phyloP scores from a whole-genome alignment of 2,113 vertebrate genomes.

The Tragelaphus imberbis region DNA sequence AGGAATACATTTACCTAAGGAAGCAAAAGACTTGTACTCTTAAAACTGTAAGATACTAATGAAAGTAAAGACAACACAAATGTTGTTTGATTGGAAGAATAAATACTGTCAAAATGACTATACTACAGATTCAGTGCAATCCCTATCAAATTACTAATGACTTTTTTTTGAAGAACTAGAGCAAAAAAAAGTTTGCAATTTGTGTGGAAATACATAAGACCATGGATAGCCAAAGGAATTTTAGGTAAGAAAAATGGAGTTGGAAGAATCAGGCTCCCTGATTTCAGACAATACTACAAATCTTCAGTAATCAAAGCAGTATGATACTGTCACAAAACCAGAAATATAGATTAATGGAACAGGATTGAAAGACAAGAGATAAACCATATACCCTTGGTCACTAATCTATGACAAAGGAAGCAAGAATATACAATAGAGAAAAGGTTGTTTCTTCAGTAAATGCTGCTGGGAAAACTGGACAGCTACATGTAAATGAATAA shows the following conservation, averaged over 20 bases:
- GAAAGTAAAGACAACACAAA: neutral
- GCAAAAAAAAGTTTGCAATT: neutral
- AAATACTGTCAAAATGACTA: neutral
- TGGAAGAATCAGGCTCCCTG: neutral
- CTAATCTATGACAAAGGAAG: neutral
- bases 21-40: neutral
- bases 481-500: neutral
- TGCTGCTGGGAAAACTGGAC: neutral
- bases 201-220: neutral
- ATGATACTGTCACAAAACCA: neutral
- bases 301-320: neutral
- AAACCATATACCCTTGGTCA: neutral
- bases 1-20: neutral
- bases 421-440: neutral
- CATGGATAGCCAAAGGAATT: neutral
- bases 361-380: neutral
- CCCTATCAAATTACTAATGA: neutral
- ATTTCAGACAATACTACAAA: neutral
- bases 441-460: neutral
- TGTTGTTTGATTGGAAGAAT: neutral
- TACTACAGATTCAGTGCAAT: neutral
- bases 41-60: neutral
- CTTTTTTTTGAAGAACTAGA: neutral
- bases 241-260: neutral
- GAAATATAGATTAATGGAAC: neutral